Evolutionary conservation across 2,113 vertebrate species (phyloP).

Genomic region (Aspidoscelis tigris): DNA sequence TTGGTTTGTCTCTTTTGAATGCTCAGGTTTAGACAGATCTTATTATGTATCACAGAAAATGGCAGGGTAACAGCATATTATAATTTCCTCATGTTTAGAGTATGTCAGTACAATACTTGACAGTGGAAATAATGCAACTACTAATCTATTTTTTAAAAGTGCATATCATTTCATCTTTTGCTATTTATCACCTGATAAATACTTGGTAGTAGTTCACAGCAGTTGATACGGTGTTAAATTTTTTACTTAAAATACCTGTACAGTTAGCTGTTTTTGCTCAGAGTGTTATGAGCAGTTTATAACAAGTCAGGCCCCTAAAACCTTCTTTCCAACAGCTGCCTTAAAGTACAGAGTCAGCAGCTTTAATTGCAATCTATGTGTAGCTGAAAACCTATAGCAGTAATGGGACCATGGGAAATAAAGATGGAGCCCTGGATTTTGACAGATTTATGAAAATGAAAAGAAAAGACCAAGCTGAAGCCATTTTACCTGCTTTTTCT

Average conservation of each 20-base stretch:
- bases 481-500: too few species aligned
- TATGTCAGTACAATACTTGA: conserved; percentile 58
- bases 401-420: background rate
- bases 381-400: too few species aligned
- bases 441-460: too few species aligned
- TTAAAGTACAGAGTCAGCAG: too few species aligned
- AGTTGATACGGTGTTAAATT: conserved; percentile 34
- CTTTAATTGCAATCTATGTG: too few species aligned
- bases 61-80: conserved; percentile 57
- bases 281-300: conserved; percentile 33
- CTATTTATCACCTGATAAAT: conserved; percentile 54
- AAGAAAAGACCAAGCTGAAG: too few species aligned
- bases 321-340: conserved; percentile 2
- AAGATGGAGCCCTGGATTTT: too few species aligned
- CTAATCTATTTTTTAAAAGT: conserved; percentile 58
- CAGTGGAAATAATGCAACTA: conserved; percentile 50
- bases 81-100: conserved; percentile 60
- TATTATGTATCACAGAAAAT: conserved; percentile 59
- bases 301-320: too few species aligned
- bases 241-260: conserved; percentile 39
- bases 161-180: conserved; percentile 38
- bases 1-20: conserved; percentile 60
- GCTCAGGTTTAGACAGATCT: conserved; percentile 43
- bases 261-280: conserved; percentile 39
- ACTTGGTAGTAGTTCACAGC: conserved; percentile 33